Conservation (phyloP, 2,113 vertebrate genomes). For the Tringa solitaria region DNA sequence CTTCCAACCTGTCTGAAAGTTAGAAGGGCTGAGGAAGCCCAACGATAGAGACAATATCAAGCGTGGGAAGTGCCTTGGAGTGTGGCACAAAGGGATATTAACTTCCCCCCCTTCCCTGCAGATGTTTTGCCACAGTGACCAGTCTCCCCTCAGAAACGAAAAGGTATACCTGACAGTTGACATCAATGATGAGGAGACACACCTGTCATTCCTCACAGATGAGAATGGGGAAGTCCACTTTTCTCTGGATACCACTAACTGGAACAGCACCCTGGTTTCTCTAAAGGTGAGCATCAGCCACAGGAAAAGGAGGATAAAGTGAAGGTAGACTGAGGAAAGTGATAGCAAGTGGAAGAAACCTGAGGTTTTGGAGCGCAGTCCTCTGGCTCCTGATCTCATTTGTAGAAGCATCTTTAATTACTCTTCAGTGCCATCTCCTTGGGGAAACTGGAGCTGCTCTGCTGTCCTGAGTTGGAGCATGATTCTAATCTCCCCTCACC, state of each 20-base stretch:
- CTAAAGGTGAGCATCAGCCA: constrained; percentile 41
- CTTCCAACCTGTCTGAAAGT: background rate
- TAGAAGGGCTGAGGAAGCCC: background rate
- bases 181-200: background rate
- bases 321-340: background rate
- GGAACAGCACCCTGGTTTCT: constrained; percentile 1
- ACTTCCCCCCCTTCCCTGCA: background rate
- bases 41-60: background rate
- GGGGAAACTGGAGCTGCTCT: background rate
- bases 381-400: background rate
- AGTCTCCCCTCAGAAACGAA: background rate
- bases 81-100: background rate
- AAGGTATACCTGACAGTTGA: constrained; percentile 35
- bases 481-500: background rate
- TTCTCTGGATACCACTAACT: constrained; percentile 49
- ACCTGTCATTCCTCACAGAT: constrained; percentile 31
- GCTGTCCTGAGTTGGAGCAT: background rate
- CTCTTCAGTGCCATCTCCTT: background rate
- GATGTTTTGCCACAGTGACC: background rate
- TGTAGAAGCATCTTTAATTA: background rate
- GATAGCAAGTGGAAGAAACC: background rate
- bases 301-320: background rate
- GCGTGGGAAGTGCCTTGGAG: background rate
- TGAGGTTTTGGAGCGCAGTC: background rate
- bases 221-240: constrained; percentile 46